Percentiles rank a stretch among this genome's conserved stretches.
Evolutionary conservation across 2,888 invertebrate species (phyloP).

Genomic region (Cephonodes hylas): DNA sequence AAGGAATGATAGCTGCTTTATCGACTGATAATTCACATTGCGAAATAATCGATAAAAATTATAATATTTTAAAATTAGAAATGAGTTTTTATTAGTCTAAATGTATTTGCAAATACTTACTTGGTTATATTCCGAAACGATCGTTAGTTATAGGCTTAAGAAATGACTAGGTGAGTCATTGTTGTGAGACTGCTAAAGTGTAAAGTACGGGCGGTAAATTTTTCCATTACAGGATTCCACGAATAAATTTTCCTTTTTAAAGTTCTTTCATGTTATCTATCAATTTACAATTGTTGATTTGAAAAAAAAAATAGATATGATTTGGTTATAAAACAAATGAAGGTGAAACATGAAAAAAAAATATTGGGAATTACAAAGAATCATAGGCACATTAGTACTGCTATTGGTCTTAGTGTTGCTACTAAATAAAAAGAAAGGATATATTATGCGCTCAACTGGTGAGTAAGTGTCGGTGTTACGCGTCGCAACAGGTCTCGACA

Average conservation of each 20-base stretch:
- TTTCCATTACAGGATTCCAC: not conserved
- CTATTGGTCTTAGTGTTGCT: not conserved
- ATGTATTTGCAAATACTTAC: not conserved
- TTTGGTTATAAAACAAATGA: no score
- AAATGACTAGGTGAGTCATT: conserved; percentile 62
- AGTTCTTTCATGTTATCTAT: not conserved
- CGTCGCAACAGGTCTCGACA: conserved; percentile 67
- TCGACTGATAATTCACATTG: not conserved
- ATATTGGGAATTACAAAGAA: no score
- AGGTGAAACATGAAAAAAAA: no score
- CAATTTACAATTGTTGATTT: no score
- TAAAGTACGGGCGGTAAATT: not conserved
- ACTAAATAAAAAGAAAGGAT: not conserved
- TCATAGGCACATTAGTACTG: no score
- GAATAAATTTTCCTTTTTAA: not conserved
- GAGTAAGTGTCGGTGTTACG: conserved; percentile 43
- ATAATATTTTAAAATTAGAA: not conserved
- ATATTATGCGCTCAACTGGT: conserved; percentile 32
- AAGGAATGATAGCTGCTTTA: not conserved
- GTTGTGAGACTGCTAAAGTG: conserved; percentile 29
- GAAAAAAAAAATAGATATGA: no score
- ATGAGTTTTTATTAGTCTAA: not conserved
- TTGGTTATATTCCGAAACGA: conserved; percentile 24
- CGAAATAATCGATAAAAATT: not conserved
- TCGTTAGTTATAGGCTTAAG: conserved; percentile 34